A percentile compares a stretch with the other conserved stretches of the same genome.
phyloP scores from a whole-genome alignment of 2,888 invertebrate genomes.

The Clitarchus hookeri region DNA sequence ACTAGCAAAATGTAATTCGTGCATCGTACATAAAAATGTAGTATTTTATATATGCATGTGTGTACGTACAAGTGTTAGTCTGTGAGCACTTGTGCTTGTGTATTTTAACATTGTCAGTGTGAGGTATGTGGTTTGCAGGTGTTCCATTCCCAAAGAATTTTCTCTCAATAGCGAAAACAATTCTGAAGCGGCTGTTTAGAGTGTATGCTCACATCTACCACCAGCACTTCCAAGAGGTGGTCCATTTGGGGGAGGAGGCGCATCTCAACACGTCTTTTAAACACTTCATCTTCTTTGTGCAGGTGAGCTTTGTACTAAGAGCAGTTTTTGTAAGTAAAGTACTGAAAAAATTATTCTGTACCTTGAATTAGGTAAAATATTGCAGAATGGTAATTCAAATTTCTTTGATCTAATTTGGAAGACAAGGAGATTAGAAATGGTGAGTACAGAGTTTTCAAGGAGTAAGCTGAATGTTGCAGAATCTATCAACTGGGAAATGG shows the following conservation, averaged over 20 bases:
- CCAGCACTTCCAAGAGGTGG: conserved; percentile 98
- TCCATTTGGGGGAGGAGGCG: conserved; percentile 96
- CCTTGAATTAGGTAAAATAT: background rate
- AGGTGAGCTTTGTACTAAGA: conserved; percentile 58
- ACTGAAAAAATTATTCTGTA: background rate
- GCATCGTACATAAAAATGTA: too few species aligned
- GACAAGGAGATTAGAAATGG: too few species aligned
- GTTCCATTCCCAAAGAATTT: conserved; percentile 99
- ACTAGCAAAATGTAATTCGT: too few species aligned
- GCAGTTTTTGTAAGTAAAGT: too few species aligned
- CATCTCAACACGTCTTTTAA: conserved; percentile 99
- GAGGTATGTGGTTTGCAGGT: conserved; percentile 59
- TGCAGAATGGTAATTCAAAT: background rate
- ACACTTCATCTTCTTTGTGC: conserved; percentile 98
- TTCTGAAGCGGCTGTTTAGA: conserved; percentile 95
- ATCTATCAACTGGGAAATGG: too few species aligned
- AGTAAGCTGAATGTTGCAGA: too few species aligned
- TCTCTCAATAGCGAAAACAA: conserved; percentile 94
- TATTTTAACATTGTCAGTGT: too few species aligned
- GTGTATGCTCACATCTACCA: conserved; percentile 99
- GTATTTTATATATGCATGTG: too few species aligned
- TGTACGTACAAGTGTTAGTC: too few species aligned
- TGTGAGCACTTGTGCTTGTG: too few species aligned
- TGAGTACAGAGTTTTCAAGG: too few species aligned
- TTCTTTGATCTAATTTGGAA: too few species aligned